phyloP scores from a whole-genome alignment of 2,888 invertebrate genomes.

The Iselma pallidipennis region DNA sequence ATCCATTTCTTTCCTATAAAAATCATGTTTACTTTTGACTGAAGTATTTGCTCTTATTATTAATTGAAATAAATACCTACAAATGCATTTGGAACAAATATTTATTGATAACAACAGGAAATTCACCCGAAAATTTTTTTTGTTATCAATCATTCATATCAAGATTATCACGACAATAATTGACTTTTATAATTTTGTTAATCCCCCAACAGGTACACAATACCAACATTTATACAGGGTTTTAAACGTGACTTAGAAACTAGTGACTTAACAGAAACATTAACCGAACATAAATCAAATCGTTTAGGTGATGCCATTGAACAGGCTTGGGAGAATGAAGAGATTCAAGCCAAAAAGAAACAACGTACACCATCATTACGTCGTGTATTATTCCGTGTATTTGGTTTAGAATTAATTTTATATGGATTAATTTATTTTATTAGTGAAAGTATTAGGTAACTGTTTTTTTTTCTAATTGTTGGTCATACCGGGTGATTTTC shows the following conservation, averaged over 20 bases:
- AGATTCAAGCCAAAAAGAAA: slow-evolving; percentile 51
- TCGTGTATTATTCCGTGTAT: slow-evolving; percentile 63
- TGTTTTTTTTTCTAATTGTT: background rate
- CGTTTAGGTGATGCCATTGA: slow-evolving; percentile 67
- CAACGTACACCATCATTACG: slow-evolving; percentile 64
- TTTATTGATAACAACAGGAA: no score
- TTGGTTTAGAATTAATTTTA: slow-evolving; percentile 63
- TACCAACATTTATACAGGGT: slow-evolving; percentile 71
- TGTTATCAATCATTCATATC: no score
- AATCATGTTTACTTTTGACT: no score
- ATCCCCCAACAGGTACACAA: slow-evolving; percentile 64
- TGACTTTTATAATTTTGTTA: no score
- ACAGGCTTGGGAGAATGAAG: slow-evolving; percentile 65
- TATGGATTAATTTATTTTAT: slow-evolving; percentile 67
- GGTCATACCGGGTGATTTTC: background rate
- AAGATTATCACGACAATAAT: no score
- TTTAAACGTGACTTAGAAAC: slow-evolving; percentile 68
- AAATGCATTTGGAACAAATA: no score
- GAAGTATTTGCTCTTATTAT: no score
- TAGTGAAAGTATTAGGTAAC: slow-evolving; percentile 64
- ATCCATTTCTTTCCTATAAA: no score
- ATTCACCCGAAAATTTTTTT: no score
- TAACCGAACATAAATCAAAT: slow-evolving; percentile 70
- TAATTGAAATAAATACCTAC: no score
- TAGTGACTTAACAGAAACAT: slow-evolving; percentile 67